These are phyloP conservation scores for Paragorgia papillata DNA, from an alignment of 92 coral and sea anemone species.

Conservation along the genomic window DNA sequence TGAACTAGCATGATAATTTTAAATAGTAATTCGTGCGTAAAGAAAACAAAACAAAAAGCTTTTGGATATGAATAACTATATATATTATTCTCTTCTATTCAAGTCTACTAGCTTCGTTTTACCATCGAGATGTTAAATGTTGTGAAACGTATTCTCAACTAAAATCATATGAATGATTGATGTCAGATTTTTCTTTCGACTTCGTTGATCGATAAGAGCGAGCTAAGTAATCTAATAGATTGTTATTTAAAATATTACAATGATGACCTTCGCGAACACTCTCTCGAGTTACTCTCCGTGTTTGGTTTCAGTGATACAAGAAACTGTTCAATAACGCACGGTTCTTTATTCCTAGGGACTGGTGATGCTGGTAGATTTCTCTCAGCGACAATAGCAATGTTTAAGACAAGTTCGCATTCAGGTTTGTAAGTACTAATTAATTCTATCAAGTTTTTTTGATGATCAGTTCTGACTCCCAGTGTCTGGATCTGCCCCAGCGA, in stretches of 20 bases:
- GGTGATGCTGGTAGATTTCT: constrained; percentile 80
- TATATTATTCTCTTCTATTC: not conserved
- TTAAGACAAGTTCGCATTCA: constrained; percentile 81
- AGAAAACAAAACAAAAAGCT: not conserved
- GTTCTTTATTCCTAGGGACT: constrained; percentile 85
- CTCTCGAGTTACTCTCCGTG: not conserved
- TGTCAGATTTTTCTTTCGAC: too few relatives aligned
- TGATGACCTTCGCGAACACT: constrained; percentile 14
- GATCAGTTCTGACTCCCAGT: constrained; percentile 81
- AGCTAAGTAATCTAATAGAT: too few relatives aligned
- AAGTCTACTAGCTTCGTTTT: not conserved
- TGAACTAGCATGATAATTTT: not conserved
- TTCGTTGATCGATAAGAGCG: too few relatives aligned
- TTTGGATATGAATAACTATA: not conserved
- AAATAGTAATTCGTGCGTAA: not conserved
- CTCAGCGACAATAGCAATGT: constrained; percentile 88
- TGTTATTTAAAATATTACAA: not conserved
- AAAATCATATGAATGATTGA: too few relatives aligned
- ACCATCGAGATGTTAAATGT: too few relatives aligned
- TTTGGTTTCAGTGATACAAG: constrained; percentile 64
- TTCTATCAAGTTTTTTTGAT: constrained; percentile 70
- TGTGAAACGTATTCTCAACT: too few relatives aligned
- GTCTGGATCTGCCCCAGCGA: constrained; percentile 71
- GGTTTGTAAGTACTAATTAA: constrained; percentile 77
- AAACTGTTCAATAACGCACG: constrained; percentile 82